Evolutionary conservation across 1,140 invertebrate species (phyloP).

Genomic region (Drosophila fuyamai): DNA sequence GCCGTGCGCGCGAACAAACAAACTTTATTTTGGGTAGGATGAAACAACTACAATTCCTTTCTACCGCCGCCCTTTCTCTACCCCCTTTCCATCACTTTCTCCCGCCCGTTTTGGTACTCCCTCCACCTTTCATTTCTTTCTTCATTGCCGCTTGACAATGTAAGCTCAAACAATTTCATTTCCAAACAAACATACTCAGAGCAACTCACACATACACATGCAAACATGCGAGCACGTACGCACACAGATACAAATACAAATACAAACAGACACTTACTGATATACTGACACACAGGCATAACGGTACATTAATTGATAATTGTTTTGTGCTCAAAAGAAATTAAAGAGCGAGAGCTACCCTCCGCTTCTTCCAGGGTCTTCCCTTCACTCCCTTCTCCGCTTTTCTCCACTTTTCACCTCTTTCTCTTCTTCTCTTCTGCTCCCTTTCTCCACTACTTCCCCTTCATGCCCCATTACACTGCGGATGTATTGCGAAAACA

Average conservation of each 20-base stretch:
- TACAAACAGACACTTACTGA: conserved; percentile 7
- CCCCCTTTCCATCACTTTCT: background rate
- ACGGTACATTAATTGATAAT: conserved; percentile 80
- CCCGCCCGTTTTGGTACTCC: background rate
- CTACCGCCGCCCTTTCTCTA: background rate
- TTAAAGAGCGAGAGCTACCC: conserved; percentile 58
- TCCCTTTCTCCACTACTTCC: too few species aligned
- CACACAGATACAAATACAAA: conserved; percentile 3
- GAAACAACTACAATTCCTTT: conserved; percentile 25
- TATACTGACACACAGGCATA: conserved; percentile 31
- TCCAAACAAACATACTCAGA: conserved; percentile 35
- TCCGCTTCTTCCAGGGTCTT: background rate
- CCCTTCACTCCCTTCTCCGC: background rate
- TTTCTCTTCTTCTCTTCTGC: background rate
- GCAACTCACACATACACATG: conserved; percentile 14
- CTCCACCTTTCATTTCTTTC: background rate
- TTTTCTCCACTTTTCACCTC: background rate
- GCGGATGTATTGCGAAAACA: conserved; percentile 31
- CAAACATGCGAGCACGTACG: conserved; percentile 10
- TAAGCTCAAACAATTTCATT: conserved; percentile 74
- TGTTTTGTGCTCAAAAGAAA: conserved; percentile 80
- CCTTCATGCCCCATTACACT: conserved; percentile 58
- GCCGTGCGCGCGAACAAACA: conserved; percentile 47
- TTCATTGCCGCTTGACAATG: conserved; percentile 49
- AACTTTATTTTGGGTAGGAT: conserved; percentile 41